phyloP scores from a whole-genome alignment of 2,888 invertebrate species.

The Dromius quadrimaculatus region DNA sequence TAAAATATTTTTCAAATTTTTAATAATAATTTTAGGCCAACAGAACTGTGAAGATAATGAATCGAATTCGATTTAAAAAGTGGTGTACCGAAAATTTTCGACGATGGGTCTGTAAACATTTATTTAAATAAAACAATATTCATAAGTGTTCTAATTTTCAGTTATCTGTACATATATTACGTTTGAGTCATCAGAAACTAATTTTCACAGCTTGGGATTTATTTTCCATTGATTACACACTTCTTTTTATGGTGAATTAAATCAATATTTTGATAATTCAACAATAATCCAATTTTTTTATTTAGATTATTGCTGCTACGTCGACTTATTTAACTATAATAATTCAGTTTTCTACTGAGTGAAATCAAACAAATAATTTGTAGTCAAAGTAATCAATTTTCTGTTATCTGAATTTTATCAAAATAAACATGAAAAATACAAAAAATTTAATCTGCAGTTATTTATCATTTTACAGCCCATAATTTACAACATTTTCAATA shows the following conservation, averaged over 20 bases:
- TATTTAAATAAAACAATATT: not conserved
- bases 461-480: no score
- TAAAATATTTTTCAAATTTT: not conserved
- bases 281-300: not conserved
- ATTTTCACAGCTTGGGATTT: conserved; percentile 12
- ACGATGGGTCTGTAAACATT: not conserved
- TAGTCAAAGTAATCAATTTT: conserved; percentile 14
- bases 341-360: conserved; percentile 3
- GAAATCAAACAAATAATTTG: conserved; percentile 8
- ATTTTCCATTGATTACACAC: conserved; percentile 4
- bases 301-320: conserved; percentile 12
- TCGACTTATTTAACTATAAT: conserved; percentile 13
- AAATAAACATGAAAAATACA: not conserved
- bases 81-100: conserved; percentile 11
- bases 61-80: not conserved
- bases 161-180: conserved; percentile 4
- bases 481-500: not conserved
- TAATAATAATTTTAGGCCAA: conserved; percentile 28
- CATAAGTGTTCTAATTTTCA: not conserved
- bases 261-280: not conserved
- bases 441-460: not conserved
- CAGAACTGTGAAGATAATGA: conserved; percentile 22
- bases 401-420: conserved; percentile 23
- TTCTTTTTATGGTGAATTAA: conserved; percentile 20
- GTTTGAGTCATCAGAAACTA: conserved; percentile 18